Evolutionary conservation across 2,888 invertebrate species (phyloP), one percentile per base, ranked within the genome.

Genomic region (Chesias legatella): DNA sequence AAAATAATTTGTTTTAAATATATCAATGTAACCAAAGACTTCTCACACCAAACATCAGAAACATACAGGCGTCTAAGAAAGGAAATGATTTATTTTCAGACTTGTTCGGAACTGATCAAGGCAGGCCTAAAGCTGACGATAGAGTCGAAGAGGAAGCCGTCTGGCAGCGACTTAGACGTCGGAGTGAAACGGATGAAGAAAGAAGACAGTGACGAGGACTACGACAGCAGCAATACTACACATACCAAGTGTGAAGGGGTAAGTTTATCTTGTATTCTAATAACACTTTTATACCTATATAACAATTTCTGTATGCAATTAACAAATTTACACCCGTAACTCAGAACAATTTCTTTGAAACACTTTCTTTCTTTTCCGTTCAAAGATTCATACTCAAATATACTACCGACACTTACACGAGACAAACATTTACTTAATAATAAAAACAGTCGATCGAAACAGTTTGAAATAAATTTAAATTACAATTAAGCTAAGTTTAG

Each of bases 21-120:
- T n/a, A n/a, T n/a, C n/a, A n/a, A n/a, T n/a, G n/a, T n/a, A n/a
- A n/a, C n/a, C n/a, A n/a, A n/a, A n/a, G n/a, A n/a, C n/a, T n/a
- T 17, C 13, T 3, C 13, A 17, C 13, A 3, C 13, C 3, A 17
- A 17, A n/a, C n/a, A n/a, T n/a, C 3, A 10, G 9, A 10, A 27
- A 10, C 11, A 27, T 13, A 1, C 1, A 29, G 8, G n/a, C 8
- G 8, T 17, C 17, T 7, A 8, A 6, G 2, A 26, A 9, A 26
- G 4, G 8, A 8, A 17, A 35, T 26, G 5, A 3, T 17, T 17
- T 17, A 2, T 23, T 53, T 49, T 13, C 92, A 95, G 90, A 96
- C 95, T 58, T 94, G 95, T 82, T 95, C 96, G 67, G 95, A 95
- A 82, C 90, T 97, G 59, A 96, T 97, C 82, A 97, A 97, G 88